A percentile compares a stretch with the other conserved stretches of the same genome.
phyloP scores from a whole-genome alignment of 2,113 vertebrate genomes.

The Eleginops maclovinus region DNA sequence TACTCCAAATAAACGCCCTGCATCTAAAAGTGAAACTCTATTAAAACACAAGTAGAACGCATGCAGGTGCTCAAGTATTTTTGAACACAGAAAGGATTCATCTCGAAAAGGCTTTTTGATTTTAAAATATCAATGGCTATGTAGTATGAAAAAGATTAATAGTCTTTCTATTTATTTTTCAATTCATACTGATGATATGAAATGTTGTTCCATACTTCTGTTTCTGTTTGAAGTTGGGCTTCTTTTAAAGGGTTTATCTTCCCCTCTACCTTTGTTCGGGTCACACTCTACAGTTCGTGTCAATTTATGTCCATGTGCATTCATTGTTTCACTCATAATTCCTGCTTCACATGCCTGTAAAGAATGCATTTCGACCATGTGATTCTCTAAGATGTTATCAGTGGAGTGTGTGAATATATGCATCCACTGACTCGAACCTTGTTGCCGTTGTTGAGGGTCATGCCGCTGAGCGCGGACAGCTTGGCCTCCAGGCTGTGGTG shows the following conservation, averaged over 20 bases:
- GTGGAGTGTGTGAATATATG: constrained; percentile 3
- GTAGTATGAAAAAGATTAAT: too few relatives aligned
- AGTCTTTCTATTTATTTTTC: too few relatives aligned
- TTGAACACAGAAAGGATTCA: too few relatives aligned
- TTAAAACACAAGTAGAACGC: too few relatives aligned
- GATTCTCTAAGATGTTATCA: constrained; percentile 11
- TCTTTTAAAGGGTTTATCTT: neutral
- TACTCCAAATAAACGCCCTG: too few relatives aligned
- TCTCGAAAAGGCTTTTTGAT: too few relatives aligned
- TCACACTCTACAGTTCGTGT: constrained; percentile 1
- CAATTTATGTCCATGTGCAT: neutral
- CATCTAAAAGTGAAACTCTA: too few relatives aligned
- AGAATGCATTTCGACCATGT: constrained; percentile 13
- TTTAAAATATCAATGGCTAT: too few relatives aligned
- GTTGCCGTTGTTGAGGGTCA: constrained; percentile 95
- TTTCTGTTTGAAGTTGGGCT: neutral
- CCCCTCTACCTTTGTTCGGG: neutral
- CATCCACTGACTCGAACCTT: constrained; percentile 85
- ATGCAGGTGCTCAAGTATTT: too few relatives aligned
- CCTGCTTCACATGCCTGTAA: constrained; percentile 23
- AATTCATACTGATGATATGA: neutral
- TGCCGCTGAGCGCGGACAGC: constrained; percentile 89
- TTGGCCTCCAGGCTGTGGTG: constrained; percentile 90
- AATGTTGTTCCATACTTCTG: neutral
- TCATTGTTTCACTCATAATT: constrained; percentile 5